Evolutionary conservation across 2,113 vertebrate genomes (phyloP), one percentile per base, ranked within the genome.

Genomic region (Lichenostomus cassidix): DNA sequence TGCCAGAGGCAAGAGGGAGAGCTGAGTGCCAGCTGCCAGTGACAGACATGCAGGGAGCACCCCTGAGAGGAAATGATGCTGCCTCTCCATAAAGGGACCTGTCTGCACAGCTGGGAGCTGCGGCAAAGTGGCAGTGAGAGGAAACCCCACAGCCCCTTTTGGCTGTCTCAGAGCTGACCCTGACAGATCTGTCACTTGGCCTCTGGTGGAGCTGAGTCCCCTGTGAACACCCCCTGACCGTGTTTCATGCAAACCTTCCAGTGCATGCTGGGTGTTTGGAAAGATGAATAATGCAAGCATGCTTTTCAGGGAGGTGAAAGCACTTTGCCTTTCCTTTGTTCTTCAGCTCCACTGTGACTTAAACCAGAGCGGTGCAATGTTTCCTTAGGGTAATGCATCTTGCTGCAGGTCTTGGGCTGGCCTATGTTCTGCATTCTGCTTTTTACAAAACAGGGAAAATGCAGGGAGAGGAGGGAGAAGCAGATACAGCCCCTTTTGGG

Each of bases 61-160:
- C 44, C 41, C 1, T 8, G 39, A 64, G 41, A 0, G 1, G 52
- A 53, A 78, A 11, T 0, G 3, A 5, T 35, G 47, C 62, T 29
- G 47, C 27, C 5, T n/a, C 22, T 37, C 44, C 2, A 0, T 1
- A 1, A 4, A 53, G 39, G 49, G 67, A 56, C 80, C 17, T 10
- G 25, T 27, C 58, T 55, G 65, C 42, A 14, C 35, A 41, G 50
- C 81, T 84, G 60, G 47, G 28, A 87, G 28, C 55, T 39, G 44
- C 64, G 15, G n/a, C 28, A 27, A 42, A 7, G 3, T 1, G 16
- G 11, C 0, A 0, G 21, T 0, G 0, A 49, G 60, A 22, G 28
- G 20, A 46, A n/a, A 39, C 21, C 44, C 74, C 1, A 0, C 37
- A 49, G 46, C 24, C 12, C 59, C 42, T 39, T 70, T 65, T 5